Percentiles rank a stretch among this genome's conserved stretches.
phyloP scores from a whole-genome alignment of 2,888 invertebrate genomes.

The Tanytarsus gracilentus region DNA sequence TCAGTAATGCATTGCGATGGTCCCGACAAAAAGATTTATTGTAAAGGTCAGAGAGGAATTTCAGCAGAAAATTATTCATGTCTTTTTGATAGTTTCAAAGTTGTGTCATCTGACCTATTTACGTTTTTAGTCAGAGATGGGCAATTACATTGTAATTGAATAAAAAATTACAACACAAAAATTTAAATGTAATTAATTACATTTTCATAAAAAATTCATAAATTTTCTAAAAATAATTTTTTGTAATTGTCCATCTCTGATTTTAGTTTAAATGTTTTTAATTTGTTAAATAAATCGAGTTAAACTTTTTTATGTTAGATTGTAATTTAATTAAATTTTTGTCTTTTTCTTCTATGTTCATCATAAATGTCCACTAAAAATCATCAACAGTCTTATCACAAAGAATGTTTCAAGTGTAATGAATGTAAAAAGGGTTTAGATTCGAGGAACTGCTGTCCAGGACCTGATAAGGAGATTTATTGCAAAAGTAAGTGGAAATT shows the following conservation, averaged over 20 bases:
- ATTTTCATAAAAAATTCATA: no score
- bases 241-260: no score
- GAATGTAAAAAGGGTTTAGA: conserved; percentile 80
- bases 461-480: conserved; percentile 91
- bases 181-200: no score
- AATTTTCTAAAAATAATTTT: no score
- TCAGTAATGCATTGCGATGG: conserved; percentile 87
- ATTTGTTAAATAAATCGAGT: no score
- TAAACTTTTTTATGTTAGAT: neutral
- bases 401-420: conserved; percentile 88
- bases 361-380: neutral
- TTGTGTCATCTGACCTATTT: neutral
- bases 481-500: conserved; percentile 61
- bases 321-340: neutral
- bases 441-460: conserved; percentile 86
- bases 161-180: no score
- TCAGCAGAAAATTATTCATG: neutral
- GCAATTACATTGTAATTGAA: no score
- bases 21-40: conserved; percentile 84
- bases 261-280: no score
- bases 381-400: conserved; percentile 77
- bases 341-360: neutral
- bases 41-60: conserved; percentile 59
- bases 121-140: neutral
- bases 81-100: conserved; percentile 50